A percentile compares a stretch with the other conserved stretches of the same genome.
These are phyloP conservation scores for Melieria crassipennis DNA, from an alignment of 2,888 invertebrate species.

Conservation along the genomic window DNA sequence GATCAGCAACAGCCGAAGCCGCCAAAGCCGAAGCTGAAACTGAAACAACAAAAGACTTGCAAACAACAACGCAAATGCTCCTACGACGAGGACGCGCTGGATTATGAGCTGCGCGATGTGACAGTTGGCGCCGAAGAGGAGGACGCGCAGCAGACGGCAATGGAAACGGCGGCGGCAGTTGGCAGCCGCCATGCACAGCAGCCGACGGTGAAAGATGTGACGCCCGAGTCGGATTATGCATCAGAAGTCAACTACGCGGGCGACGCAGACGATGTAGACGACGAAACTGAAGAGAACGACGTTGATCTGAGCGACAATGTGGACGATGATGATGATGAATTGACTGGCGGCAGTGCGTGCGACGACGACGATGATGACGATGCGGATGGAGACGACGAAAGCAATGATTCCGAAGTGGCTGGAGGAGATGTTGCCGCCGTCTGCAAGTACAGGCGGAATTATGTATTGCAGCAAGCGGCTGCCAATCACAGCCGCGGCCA, in stretches of 20 bases:
- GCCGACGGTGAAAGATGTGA: constrained; percentile 50
- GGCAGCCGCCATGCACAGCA: not conserved
- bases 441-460: constrained; percentile 22
- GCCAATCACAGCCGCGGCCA: not conserved
- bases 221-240: constrained; percentile 64
- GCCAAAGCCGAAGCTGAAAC: not conserved
- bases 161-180: constrained; percentile 14
- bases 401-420: constrained; percentile 17
- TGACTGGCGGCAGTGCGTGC: constrained; percentile 14
- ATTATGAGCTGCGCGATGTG: constrained; percentile 53
- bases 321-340: constrained; percentile 37
- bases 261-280: constrained; percentile 37
- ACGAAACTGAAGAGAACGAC: constrained; percentile 41
- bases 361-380: constrained; percentile 27
- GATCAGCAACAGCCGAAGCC: constrained; percentile 27
- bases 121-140: constrained; percentile 38
- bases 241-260: constrained; percentile 57
- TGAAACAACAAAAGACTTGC: constrained; percentile 18
- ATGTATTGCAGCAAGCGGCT: constrained; percentile 19
- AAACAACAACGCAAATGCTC: constrained; percentile 51
- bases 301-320: constrained; percentile 31
- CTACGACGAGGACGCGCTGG: constrained; percentile 57
- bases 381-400: constrained; percentile 20
- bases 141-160: constrained; percentile 27
- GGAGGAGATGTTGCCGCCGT: constrained; percentile 34